phyloP scores from a whole-genome alignment of 1,140 invertebrate genomes.

The Holotrichia oblita region DNA sequence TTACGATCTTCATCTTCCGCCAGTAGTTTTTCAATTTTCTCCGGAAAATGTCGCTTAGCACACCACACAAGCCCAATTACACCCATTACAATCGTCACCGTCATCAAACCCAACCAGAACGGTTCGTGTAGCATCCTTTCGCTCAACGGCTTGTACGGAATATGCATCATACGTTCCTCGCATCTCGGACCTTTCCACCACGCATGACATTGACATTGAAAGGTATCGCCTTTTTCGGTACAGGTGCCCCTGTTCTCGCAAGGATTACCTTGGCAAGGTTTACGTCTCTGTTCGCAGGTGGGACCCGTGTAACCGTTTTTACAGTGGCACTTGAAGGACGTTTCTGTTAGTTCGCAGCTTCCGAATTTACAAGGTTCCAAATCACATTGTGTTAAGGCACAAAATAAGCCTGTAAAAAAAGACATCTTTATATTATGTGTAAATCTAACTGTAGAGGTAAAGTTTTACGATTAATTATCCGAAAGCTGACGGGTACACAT shows the following conservation, averaged over 20 bases:
- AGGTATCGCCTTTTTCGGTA: slow-evolving; percentile 68
- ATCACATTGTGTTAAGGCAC: slow-evolving; percentile 75
- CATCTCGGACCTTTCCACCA: slow-evolving; percentile 67
- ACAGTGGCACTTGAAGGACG: slow-evolving; percentile 69
- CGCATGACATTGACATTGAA: slow-evolving; percentile 75
- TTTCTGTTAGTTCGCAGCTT: slow-evolving; percentile 68
- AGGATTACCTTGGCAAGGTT: slow-evolving; percentile 74
- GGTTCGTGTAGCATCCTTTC: slow-evolving; percentile 83
- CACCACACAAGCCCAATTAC: slow-evolving; percentile 81
- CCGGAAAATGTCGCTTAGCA: slow-evolving; percentile 81
- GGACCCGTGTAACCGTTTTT: slow-evolving; percentile 70
- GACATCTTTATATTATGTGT: no score
- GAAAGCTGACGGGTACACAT: no score
- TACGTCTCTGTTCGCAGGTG: slow-evolving; percentile 71
- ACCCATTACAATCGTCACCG: slow-evolving; percentile 77
- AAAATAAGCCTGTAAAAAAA: slow-evolving; percentile 69
- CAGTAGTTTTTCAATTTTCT: slow-evolving; percentile 83
- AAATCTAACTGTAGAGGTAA: no score
- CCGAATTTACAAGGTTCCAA: slow-evolving; percentile 76
- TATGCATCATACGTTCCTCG: slow-evolving; percentile 70
- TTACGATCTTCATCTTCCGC: slow-evolving; percentile 79
- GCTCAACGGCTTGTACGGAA: slow-evolving; percentile 75
- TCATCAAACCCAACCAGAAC: slow-evolving; percentile 84
- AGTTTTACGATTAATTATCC: no score
- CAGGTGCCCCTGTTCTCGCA: slow-evolving; percentile 77